Conservation (phyloP, 37 sponge, comb jelly and placozoan genomes). For the Aplysina aerophoba region DNA sequence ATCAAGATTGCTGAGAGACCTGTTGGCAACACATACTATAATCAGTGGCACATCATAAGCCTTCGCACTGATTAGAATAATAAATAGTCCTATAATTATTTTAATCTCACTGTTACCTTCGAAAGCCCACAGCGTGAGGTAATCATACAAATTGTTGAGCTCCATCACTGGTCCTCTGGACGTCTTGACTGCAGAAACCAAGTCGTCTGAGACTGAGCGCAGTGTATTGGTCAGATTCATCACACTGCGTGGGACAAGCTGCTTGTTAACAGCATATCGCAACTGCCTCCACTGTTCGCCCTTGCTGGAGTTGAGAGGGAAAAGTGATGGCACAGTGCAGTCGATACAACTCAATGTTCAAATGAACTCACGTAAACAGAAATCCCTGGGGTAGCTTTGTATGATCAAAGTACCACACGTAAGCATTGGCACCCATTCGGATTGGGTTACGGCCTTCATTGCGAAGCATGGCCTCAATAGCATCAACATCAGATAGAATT, state of each 20-base stretch:
- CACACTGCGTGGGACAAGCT: not conserved
- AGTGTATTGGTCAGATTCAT: not conserved
- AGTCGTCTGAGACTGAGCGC: not conserved
- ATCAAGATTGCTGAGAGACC: too few species aligned
- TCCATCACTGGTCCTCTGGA: not conserved
- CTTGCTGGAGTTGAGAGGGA: too few species aligned
- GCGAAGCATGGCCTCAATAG: not conserved
- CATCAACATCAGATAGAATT: not conserved
- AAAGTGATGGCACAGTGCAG: too few species aligned
- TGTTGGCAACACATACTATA: too few species aligned
- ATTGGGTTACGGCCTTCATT: not conserved
- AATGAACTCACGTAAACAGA: slow-evolving; percentile 18
- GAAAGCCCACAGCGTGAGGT: not conserved
- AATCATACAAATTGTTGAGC: not conserved
- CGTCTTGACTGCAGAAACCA: not conserved
- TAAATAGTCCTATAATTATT: too few species aligned
- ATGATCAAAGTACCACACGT: not conserved
- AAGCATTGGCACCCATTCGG: not conserved
- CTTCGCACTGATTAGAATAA: too few species aligned
- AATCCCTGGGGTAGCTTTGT: slow-evolving; percentile 3
- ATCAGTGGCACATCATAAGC: too few species aligned
- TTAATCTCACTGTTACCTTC: not conserved
- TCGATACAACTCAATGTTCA: too few species aligned
- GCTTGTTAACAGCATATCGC: slow-evolving; percentile 20
- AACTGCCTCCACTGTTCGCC: slow-evolving; percentile 1